Base-by-base conservation (phyloP, 2,113 vertebrate species). In the Taurulus bubalis region DNA sequence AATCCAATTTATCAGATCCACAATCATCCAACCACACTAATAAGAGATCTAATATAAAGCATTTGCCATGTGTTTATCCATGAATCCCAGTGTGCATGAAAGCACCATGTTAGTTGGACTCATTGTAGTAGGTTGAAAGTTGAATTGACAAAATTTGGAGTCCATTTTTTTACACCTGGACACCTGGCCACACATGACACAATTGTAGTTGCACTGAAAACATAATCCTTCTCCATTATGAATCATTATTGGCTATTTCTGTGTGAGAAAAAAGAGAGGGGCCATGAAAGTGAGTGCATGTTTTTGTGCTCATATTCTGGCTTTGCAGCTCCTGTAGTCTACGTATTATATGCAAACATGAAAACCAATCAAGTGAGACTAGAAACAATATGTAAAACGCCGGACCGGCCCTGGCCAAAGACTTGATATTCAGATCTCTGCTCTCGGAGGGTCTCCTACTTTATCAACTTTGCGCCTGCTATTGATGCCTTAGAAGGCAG, bases 271-370 rank as follows among this genome's bases (percentile, higher is more conserved):
- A 18, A 24, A 26, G n/a, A 38, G 28, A 28, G 10, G 16, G 30
- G 14, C 8, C 14, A 0, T 71, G 45, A 55, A 55, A 66, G 22
- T n/a, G 40, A 71, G 49, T 38, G 45, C 10, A 14, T 65, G 36
- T 59, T 66, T 77, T 56, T 30, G 74, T 47, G 63, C 49, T 76
- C 6, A 62, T 58, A 60, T 51, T 64, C 68, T 77, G 82, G 69
- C 66, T 78, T 63, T 42, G 58, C 71, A 53, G 26, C 65, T 84
- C 63, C 85, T 78, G 18, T 40, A 62, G 85, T 85, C 68, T 71
- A 60, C 55, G 69, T 80, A 87, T 77, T 73, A 88, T 80, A 75
- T 77, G 87, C 65, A 90, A 88, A 88, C 71, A 88, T 67, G 47
- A 75, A 89, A 91, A 82, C 42, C 66, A 85, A 63, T 89, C 77